These are phyloP conservation scores for Clarias macrocephalus DNA, from an alignment of 2,113 vertebrate genomes.

Conservation along the genomic window DNA sequence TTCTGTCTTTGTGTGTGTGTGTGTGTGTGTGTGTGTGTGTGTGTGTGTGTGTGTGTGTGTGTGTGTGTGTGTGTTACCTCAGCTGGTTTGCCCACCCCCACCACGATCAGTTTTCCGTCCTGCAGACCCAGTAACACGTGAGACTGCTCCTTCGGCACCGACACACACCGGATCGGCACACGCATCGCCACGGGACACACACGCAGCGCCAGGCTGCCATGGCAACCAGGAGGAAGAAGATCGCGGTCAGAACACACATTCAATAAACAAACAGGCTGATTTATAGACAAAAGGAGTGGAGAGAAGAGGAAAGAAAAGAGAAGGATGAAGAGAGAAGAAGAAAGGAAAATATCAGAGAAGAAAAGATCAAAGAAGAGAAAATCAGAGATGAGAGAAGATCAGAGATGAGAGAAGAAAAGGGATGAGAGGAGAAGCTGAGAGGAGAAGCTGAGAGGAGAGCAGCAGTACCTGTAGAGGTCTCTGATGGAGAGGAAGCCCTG, in stretches of 20 bases:
- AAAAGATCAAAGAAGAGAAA: not conserved
- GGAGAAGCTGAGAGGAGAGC: not conserved
- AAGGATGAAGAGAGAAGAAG: not conserved
- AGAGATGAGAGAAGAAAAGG: not conserved
- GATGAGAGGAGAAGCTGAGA: not conserved
- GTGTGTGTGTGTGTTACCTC: conserved; percentile 80
- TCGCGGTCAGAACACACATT: not conserved
- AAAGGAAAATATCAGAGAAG: accelerated
- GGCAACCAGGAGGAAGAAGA: conserved; percentile 9
- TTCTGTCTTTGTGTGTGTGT: not conserved
- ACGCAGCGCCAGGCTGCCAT: conserved; percentile 81
- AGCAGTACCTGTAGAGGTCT: conserved; percentile 87
- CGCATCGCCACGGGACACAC: conserved; percentile 86
- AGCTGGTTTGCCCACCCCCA: conserved; percentile 92
- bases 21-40: conserved; percentile 37
- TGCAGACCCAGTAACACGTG: conserved; percentile 91
- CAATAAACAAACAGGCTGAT: not conserved
- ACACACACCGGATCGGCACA: conserved; percentile 86
- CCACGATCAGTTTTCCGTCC: conserved; percentile 95
- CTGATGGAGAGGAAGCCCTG: conserved; percentile 91
- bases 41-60: conserved; percentile 24
- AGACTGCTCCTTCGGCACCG: conserved; percentile 91
- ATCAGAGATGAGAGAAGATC: not conserved
- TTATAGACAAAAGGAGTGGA: not conserved
- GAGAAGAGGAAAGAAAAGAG: too few relatives aligned